phyloP scores from a whole-genome alignment of 1,140 invertebrate species.

The Thaumatotibia leucotreta region DNA sequence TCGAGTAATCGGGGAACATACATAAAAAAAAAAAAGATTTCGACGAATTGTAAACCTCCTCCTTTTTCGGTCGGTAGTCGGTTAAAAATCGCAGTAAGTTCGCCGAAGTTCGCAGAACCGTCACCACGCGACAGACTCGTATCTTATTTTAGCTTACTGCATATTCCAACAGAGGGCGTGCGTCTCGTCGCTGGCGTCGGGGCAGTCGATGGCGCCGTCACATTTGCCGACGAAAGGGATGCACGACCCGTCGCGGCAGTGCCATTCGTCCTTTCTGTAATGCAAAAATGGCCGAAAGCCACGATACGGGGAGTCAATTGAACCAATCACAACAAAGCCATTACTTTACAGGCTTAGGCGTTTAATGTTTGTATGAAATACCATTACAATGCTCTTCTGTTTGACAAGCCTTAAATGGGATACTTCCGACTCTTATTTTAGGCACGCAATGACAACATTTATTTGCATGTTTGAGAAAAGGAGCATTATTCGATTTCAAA shows the following conservation, averaged over 20 bases:
- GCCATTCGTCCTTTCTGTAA: slow-evolving; percentile 49
- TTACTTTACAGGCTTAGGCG: no score
- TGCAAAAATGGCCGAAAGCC: neutral
- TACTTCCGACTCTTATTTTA: no score
- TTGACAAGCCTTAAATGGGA: no score
- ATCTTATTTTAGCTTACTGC: slow-evolving; percentile 28
- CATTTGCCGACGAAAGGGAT: slow-evolving; percentile 75
- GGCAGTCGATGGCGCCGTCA: slow-evolving; percentile 77
- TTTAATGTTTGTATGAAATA: no score
- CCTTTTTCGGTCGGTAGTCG: no score
- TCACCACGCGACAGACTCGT: neutral
- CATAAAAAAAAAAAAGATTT: no score
- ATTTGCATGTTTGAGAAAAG: no score
- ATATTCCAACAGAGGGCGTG: slow-evolving; percentile 62
- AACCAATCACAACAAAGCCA: neutral
- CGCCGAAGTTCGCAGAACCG: neutral
- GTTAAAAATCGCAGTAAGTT: neutral
- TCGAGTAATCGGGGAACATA: no score
- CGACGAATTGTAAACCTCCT: no score
- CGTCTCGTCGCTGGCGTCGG: slow-evolving; percentile 79
- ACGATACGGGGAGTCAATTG: neutral
- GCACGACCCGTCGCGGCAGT: slow-evolving; percentile 80
- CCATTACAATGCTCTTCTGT: no score
- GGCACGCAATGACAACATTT: no score
- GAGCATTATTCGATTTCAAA: no score